phyloP scores from a whole-genome alignment of 2,113 vertebrate species.

The Narcine bancroftii region DNA sequence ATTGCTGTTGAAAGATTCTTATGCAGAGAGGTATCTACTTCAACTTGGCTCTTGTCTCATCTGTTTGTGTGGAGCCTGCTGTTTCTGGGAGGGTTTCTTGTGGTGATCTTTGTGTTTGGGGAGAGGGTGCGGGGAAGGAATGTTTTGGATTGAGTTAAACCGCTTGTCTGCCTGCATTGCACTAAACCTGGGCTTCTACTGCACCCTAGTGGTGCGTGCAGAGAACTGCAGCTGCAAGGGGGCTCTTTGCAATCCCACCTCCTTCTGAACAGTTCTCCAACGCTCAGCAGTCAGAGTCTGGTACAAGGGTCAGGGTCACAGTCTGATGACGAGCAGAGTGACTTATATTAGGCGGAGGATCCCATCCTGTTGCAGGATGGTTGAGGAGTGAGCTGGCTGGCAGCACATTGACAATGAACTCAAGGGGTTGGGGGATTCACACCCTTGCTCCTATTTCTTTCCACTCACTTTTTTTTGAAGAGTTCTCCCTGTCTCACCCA shows the following conservation, averaged over 20 bases:
- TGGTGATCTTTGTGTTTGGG: neutral
- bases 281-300: neutral
- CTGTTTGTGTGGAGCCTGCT: neutral
- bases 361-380: too few species aligned
- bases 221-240: conserved; percentile 49
- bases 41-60: neutral
- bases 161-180: neutral
- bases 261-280: neutral
- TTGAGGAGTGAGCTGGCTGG: too few species aligned
- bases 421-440: too few species aligned
- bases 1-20: neutral
- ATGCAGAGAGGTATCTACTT: neutral
- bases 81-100: neutral
- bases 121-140: neutral
- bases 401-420: too few species aligned
- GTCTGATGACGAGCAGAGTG: neutral
- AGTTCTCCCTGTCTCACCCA: too few species aligned
- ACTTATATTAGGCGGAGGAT: too few species aligned
- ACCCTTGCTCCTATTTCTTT: too few species aligned
- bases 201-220: conserved; percentile 61
- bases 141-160: neutral
- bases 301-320: neutral
- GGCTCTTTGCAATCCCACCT: neutral
- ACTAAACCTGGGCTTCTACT: conserved; percentile 63
- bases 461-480: too few species aligned